Evolutionary conservation across 2,113 vertebrate genomes (phyloP), one percentile per base, ranked within the genome.

Genomic region (Trogon surrucura): DNA sequence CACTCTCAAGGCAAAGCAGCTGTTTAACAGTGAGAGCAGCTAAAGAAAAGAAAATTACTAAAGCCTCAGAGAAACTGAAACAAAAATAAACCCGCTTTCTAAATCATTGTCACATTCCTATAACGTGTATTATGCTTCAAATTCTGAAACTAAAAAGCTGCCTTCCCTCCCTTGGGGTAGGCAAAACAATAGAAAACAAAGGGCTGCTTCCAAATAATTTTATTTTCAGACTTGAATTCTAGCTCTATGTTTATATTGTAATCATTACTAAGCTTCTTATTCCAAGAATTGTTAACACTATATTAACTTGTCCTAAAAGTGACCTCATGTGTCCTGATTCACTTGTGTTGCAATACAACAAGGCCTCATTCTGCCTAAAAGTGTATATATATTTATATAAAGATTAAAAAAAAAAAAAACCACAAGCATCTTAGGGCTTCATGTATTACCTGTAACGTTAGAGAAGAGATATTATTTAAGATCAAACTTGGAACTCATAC

Each of bases 21-120:
- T 7, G 73, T 3, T n/a, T 6, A 13, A 0, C 38, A 16, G 44
- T 4, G 1, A 23, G 5, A 30, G 38, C 54, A 32, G 47, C 30
- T 4, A 0, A 36, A 0, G 53, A 5, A 8, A 34, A 10, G 10
- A 4, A 10, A 57, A 26, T 2, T 2, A 29, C 19, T 1, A 9
- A 16, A 73, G 26, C 2, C 38, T 19, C 1, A n/a, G 45, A 54
- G 34, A 53, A 56, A 79, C 11, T 2, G 32, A 26, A 78, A 69
- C 23, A 26, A 56, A 91, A 95, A 27, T 3, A 57, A 92, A 65
- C 16, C 19, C 11, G 21, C 65, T 82, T 73, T 67, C 61, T 34
- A 19, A 73, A 16, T 30, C 41, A 32, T 7, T 60, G 3, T 32
- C 51, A 2, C 66, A 5, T n/a, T 75, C 54, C 36, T 56, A 3